phyloP scores from a whole-genome alignment of 2,797 vertebrate species.

The Erpetoichthys calabaricus region DNA sequence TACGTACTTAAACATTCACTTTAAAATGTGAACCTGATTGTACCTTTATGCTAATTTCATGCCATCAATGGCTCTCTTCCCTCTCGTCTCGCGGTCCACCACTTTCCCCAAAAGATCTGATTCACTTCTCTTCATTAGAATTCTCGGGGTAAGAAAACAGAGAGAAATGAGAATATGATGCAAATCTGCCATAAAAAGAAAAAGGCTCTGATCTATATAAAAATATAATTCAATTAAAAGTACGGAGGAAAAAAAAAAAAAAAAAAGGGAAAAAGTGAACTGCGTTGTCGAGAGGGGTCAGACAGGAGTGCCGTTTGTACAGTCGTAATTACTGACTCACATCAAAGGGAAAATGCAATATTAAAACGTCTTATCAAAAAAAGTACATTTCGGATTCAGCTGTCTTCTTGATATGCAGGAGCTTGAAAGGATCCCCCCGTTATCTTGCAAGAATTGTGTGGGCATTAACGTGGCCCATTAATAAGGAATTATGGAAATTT shows the following conservation, averaged over 20 bases:
- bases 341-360: conserved; percentile 16
- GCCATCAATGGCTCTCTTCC: conserved; percentile 91
- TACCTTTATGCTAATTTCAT: conserved; percentile 97
- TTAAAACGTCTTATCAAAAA: not conserved
- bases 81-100: conserved; percentile 87
- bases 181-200: conserved; percentile 72
- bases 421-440: not conserved
- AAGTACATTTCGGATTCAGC: not conserved
- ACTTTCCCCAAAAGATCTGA: conserved; percentile 82
- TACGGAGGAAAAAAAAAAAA: conserved; percentile 32
- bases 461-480: too few relatives aligned
- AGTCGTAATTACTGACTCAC: not conserved
- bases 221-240: conserved; percentile 31
- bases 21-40: conserved; percentile 98
- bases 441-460: too few relatives aligned
- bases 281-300: conserved; percentile 18
- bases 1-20: conserved; percentile 99
- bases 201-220: conserved; percentile 80
- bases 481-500: too few relatives aligned
- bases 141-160: conserved; percentile 89
- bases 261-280: conserved; percentile 37
- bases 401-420: not conserved
- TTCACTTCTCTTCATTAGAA: conserved; percentile 91
- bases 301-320: not conserved
- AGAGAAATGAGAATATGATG: conserved; percentile 88